Evolutionary conservation across 2,888 invertebrate genomes (phyloP).

Genomic region (Thyatira batis): DNA sequence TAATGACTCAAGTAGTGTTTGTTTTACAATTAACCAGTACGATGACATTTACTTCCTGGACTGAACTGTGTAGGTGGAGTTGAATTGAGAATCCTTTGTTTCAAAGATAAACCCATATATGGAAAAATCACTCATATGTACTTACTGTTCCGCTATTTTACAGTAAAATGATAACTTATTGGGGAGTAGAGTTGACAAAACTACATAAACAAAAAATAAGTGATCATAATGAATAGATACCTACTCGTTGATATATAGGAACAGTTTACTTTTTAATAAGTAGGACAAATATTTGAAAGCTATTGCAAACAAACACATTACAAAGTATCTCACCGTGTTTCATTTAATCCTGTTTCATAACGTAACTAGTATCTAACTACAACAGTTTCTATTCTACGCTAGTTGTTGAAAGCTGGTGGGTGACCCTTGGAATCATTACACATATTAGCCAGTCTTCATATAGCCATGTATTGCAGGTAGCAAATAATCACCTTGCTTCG

Average conservation of each 20-base stretch:
- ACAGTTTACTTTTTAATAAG: too few relatives aligned
- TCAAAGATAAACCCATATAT: not conserved
- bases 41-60: not conserved
- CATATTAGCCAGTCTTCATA: constrained; percentile 6
- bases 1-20: not conserved
- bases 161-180: too few relatives aligned
- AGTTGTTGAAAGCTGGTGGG: not conserved
- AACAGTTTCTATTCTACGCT: not conserved
- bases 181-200: too few relatives aligned
- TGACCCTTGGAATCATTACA: not conserved
- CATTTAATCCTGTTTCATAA: not conserved
- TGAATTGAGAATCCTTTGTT: not conserved
- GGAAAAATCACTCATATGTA: not conserved
- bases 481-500: constrained; percentile 45
- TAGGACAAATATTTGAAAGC: too few relatives aligned
- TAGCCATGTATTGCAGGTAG: constrained; percentile 14
- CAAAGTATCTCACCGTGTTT: too few relatives aligned
- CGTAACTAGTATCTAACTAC: not conserved
- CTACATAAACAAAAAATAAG: too few relatives aligned
- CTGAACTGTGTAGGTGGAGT: not conserved
- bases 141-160: not conserved
- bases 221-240: too few relatives aligned
- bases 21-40: not conserved
- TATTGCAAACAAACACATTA: not conserved
- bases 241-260: too few relatives aligned